phyloP scores from a whole-genome alignment of 2,113 vertebrate species.

The Hippocampus comes region DNA sequence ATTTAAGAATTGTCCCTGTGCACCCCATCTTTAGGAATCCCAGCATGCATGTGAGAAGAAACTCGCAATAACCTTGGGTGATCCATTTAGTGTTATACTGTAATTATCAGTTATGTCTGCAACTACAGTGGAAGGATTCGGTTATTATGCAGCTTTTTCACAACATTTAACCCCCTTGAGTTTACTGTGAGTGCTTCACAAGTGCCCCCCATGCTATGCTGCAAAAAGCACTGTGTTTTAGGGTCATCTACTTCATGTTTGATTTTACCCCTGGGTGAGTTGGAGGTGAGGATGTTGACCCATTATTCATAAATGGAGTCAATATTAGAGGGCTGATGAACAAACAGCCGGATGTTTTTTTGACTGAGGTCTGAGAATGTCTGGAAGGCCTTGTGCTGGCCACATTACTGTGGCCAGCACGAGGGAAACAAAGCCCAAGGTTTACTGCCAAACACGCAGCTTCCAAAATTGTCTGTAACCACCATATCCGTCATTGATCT shows the following conservation, averaged over 20 bases:
- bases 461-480: slow-evolving; percentile 35
- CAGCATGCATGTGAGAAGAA: slow-evolving; percentile 39
- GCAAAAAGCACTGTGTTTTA: slow-evolving; percentile 57
- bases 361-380: slow-evolving; percentile 41
- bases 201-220: slow-evolving; percentile 37
- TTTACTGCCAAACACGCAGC: slow-evolving; percentile 12
- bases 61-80: slow-evolving; percentile 43
- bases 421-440: slow-evolving; percentile 9
- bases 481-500: slow-evolving; percentile 30
- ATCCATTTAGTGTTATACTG: slow-evolving; percentile 38
- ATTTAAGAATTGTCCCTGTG: slow-evolving; percentile 18
- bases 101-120: slow-evolving; percentile 34
- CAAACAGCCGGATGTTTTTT: slow-evolving; percentile 58
- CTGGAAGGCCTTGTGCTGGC: slow-evolving; percentile 24
- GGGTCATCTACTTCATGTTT: slow-evolving; percentile 71
- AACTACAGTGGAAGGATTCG: slow-evolving; percentile 36
- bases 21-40: slow-evolving; percentile 15
- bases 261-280: slow-evolving; percentile 75
- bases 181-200: slow-evolving; percentile 48
- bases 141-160: slow-evolving; percentile 49
- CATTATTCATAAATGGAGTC: slow-evolving; percentile 1
- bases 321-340: slow-evolving; percentile 63
- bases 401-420: slow-evolving; percentile 22
- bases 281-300: slow-evolving; percentile 55
- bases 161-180: slow-evolving; percentile 54